Conservation (phyloP, 1,140 invertebrate species). For the Drosophila sechellia region DNA sequence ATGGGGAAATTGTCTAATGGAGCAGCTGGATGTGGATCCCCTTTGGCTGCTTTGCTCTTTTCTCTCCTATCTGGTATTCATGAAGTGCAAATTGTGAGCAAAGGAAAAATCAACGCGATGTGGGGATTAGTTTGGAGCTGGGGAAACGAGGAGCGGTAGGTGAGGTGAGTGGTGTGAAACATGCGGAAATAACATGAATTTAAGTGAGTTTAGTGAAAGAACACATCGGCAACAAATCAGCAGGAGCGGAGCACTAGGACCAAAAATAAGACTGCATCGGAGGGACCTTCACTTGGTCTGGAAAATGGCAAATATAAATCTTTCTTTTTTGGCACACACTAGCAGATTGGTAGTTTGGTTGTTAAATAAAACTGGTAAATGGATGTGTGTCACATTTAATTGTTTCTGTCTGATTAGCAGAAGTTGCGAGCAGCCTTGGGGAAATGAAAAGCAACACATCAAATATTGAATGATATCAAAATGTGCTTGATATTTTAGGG, state of each 20-base stretch:
- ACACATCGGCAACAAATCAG: constrained; percentile 78
- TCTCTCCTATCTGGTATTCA: constrained; percentile 66
- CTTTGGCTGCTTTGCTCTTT: neutral
- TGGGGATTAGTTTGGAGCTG: constrained; percentile 11
- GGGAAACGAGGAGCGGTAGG: constrained; percentile 1
- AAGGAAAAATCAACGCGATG: constrained; percentile 36
- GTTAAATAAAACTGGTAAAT: constrained; percentile 8
- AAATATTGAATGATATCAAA: no score
- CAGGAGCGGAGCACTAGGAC: constrained; percentile 7
- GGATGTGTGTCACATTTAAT: neutral
- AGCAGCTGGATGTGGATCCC: constrained; percentile 36
- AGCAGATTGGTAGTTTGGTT: constrained; percentile 1
- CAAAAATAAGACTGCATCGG: constrained; percentile 16
- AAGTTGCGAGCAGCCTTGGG: neutral
- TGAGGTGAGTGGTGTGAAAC: constrained; percentile 61
- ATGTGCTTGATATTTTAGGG: no score
- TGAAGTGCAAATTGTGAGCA: constrained; percentile 79
- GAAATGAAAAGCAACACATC: no score
- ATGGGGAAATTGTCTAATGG: constrained; percentile 81
- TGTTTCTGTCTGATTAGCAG: neutral
- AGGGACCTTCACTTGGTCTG: constrained; percentile 10
- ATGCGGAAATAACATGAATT: constrained; percentile 80
- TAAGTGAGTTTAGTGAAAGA: constrained; percentile 82
- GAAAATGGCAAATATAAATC: constrained; percentile 33
- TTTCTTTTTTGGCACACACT: neutral